Percentiles rank a stretch among this genome's conserved stretches.
phyloP scores from a whole-genome alignment of 2,888 invertebrate species.

The Rhagonycha fulva region DNA sequence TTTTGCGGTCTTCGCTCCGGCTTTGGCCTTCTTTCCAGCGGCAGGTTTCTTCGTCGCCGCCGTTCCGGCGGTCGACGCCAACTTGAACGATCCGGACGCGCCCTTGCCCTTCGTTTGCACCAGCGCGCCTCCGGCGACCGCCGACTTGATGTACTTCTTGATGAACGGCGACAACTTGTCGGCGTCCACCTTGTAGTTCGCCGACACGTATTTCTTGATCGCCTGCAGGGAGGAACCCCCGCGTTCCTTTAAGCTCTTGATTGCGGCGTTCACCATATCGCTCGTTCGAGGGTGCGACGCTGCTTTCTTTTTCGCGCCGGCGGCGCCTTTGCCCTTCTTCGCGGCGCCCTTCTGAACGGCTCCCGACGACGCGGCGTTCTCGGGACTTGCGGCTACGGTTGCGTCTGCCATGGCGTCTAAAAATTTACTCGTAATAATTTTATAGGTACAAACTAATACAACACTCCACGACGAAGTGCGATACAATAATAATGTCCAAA shows the following conservation, averaged over 20 bases:
- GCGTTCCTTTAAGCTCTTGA: constrained; percentile 59
- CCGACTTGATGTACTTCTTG: constrained; percentile 62
- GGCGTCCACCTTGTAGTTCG: constrained; percentile 63
- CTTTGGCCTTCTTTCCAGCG: not conserved
- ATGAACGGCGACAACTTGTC: constrained; percentile 64
- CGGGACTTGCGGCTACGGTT: too few relatives aligned
- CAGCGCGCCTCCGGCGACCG: constrained; percentile 59
- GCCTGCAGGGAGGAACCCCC: constrained; percentile 62
- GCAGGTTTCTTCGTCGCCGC: constrained; percentile 11
- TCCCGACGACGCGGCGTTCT: too few relatives aligned
- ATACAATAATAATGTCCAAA: too few relatives aligned
- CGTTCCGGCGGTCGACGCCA: constrained; percentile 42
- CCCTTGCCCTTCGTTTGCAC: constrained; percentile 62
- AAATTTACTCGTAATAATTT: too few relatives aligned
- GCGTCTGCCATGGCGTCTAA: too few relatives aligned
- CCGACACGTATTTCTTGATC: constrained; percentile 67
- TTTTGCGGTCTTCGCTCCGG: constrained; percentile 16
- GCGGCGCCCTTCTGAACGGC: too few relatives aligned
- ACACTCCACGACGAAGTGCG: too few relatives aligned
- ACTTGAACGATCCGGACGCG: constrained; percentile 58
- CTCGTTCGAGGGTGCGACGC: constrained; percentile 57
- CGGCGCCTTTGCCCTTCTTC: not conserved
- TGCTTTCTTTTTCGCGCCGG: constrained; percentile 2
- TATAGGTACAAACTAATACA: too few relatives aligned
- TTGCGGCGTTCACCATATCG: constrained; percentile 64